phyloP scores from a whole-genome alignment of 2,113 vertebrate genomes.

The Pitta sordida region DNA sequence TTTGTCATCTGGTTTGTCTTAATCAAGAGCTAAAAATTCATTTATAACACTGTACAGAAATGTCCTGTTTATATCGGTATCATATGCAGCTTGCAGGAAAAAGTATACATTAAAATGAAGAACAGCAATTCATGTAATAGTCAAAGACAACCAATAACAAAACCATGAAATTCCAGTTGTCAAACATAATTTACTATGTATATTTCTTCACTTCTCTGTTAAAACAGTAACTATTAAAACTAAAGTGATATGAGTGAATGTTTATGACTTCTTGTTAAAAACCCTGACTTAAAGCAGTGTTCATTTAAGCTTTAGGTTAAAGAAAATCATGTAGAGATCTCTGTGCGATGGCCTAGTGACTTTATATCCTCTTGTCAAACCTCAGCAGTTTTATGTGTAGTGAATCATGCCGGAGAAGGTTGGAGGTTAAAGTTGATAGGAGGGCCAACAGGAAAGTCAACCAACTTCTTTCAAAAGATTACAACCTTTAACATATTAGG shows the following conservation, averaged over 20 bases:
- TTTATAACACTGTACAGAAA: conserved; percentile 75
- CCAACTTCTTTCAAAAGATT: conserved; percentile 84
- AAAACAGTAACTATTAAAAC: conserved; percentile 90
- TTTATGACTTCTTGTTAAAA: conserved; percentile 82
- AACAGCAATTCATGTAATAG: conserved; percentile 91
- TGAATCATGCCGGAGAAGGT: conserved; percentile 87
- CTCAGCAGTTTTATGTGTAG: conserved; percentile 81
- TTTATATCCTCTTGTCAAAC: conserved; percentile 81
- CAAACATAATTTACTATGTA: conserved; percentile 97
- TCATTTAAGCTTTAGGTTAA: conserved; percentile 70
- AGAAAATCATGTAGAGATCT: conserved; percentile 76
- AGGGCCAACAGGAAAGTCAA: conserved; percentile 86
- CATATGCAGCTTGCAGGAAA: conserved; percentile 76
- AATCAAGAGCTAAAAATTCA: conserved; percentile 85
- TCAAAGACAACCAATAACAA: conserved; percentile 92
- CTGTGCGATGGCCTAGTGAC: conserved; percentile 78
- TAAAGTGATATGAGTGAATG: conserved; percentile 77
- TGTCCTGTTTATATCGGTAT: conserved; percentile 69
- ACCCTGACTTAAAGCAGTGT: conserved; percentile 62
- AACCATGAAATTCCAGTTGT: conserved; percentile 92
- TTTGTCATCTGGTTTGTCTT: conserved; percentile 84
- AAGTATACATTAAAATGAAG: conserved; percentile 82
- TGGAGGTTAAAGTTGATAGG: conserved; percentile 91
- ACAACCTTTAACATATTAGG: conserved; percentile 80
- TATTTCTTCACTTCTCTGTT: conserved; percentile 77